A percentile compares a stretch with the other conserved stretches of the same genome.
Evolutionary conservation across 2,888 invertebrate genomes (phyloP).

Genomic region (Eupsilia transversa): DNA sequence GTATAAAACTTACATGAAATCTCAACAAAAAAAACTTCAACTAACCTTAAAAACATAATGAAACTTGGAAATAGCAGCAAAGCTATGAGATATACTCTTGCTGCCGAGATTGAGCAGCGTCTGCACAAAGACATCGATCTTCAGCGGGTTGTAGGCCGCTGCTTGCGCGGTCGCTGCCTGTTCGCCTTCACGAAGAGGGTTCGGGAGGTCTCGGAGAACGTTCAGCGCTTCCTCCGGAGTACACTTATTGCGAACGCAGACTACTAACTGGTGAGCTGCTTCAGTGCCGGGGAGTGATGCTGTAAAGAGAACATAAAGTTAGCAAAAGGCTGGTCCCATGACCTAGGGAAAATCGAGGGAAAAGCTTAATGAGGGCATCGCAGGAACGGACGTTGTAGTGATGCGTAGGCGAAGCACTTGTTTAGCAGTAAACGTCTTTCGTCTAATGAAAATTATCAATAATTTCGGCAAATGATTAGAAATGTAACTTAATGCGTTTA

Average conservation of each 20-base stretch:
- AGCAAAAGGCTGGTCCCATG: too few species aligned
- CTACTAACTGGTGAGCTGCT: slow-evolving; percentile 96
- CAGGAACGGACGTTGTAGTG: too few species aligned
- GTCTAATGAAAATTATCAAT: too few species aligned
- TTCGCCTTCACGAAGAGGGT: slow-evolving; percentile 94
- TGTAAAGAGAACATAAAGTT: slow-evolving; percentile 79
- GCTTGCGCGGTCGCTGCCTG: slow-evolving; percentile 91
- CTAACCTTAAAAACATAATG: slow-evolving; percentile 96
- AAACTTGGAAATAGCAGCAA: slow-evolving; percentile 99
- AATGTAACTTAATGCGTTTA: too few species aligned
- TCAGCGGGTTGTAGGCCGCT: slow-evolving; percentile 96
- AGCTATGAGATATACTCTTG: slow-evolving; percentile 99
- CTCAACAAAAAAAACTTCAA: slow-evolving; percentile 14
- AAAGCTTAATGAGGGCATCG: too few species aligned
- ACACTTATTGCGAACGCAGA: slow-evolving; percentile 96
- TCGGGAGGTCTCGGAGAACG: slow-evolving; percentile 96
- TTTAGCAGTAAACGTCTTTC: too few species aligned
- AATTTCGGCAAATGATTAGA: too few species aligned
- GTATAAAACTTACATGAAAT: too few species aligned
- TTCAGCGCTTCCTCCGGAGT: slow-evolving; percentile 97
- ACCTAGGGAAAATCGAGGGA: too few species aligned
- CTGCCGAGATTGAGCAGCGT: slow-evolving; percentile 97
- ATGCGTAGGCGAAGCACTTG: too few species aligned
- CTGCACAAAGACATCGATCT: slow-evolving; percentile 99
- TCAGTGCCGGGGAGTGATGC: slow-evolving; percentile 94